These are phyloP conservation scores for Erynnis tages DNA, from an alignment of 2,888 invertebrate genomes.

Conservation along the genomic window DNA sequence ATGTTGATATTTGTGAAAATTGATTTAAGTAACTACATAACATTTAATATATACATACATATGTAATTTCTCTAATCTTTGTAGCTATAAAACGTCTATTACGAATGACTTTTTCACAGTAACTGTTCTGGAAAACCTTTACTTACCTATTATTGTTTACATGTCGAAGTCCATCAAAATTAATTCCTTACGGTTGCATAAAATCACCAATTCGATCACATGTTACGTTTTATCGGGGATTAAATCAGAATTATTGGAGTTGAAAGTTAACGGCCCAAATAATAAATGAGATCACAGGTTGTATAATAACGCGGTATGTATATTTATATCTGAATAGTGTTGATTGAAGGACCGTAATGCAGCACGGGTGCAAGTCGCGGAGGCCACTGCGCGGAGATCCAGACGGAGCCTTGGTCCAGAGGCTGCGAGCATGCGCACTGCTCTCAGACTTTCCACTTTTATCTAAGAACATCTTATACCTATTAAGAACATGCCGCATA, in stretches of 20 bases:
- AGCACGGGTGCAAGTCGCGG: slow-evolving; percentile 23
- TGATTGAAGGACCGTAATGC: background rate
- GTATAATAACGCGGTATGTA: background rate
- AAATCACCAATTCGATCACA: background rate
- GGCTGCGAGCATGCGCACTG: slow-evolving; percentile 63
- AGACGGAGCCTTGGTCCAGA: slow-evolving; percentile 44
- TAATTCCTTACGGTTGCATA: slow-evolving; percentile 32
- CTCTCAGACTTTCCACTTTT: slow-evolving; percentile 2
- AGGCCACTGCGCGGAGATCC: slow-evolving; percentile 32
- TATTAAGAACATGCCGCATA: background rate
- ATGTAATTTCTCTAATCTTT: no score
- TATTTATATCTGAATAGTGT: background rate
- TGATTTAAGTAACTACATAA: no score
- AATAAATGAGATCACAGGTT: background rate
- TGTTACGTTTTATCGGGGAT: background rate
- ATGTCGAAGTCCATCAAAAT: slow-evolving; percentile 23
- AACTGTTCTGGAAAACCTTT: background rate
- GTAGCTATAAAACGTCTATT: no score
- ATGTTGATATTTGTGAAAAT: no score
- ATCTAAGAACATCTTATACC: background rate
- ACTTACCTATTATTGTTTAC: slow-evolving; percentile 29
- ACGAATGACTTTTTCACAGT: background rate
- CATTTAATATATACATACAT: no score
- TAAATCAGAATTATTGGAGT: background rate
- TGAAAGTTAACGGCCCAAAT: slow-evolving; percentile 7